Evolutionary conservation across 1,140 invertebrate genomes (phyloP).

Genomic region (Periplaneta americana): DNA sequence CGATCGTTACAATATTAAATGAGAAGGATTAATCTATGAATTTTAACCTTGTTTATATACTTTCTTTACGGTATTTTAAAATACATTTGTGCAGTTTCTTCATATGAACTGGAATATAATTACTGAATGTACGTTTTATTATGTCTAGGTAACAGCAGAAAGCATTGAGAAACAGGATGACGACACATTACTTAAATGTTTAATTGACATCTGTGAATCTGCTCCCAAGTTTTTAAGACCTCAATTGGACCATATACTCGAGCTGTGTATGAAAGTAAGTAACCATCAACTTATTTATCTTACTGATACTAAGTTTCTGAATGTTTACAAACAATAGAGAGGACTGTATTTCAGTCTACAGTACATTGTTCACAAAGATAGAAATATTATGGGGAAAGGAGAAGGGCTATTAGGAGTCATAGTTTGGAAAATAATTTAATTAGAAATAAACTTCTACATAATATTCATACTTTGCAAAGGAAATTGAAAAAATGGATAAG

Average conservation of each 20-base stretch:
- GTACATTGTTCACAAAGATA: neutral
- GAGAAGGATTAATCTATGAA: neutral
- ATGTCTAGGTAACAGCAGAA: slow-evolving; percentile 66
- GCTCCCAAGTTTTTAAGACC: slow-evolving; percentile 87
- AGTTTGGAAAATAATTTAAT: too few species aligned
- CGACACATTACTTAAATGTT: slow-evolving; percentile 81
- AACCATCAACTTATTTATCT: too few species aligned
- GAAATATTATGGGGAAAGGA: neutral
- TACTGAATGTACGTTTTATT: too few species aligned
- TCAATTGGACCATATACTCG: slow-evolving; percentile 81
- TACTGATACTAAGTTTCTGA: too few species aligned
- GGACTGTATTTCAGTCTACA: neutral
- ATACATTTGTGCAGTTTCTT: too few species aligned
- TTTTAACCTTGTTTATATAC: neutral
- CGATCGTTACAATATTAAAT: too few species aligned
- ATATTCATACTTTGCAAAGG: too few species aligned
- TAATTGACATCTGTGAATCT: slow-evolving; percentile 91
- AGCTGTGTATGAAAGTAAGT: slow-evolving; percentile 82
- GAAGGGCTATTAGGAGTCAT: too few species aligned
- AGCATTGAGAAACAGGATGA: slow-evolving; percentile 82
- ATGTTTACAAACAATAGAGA: too few species aligned
- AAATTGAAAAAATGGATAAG: too few species aligned
- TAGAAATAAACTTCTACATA: neutral
- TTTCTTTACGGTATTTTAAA: too few species aligned
- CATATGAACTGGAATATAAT: too few species aligned